Evolutionary conservation across 2,888 invertebrate genomes (phyloP), one percentile per base, ranked within the genome.

Genomic region (Amiota communis): DNA sequence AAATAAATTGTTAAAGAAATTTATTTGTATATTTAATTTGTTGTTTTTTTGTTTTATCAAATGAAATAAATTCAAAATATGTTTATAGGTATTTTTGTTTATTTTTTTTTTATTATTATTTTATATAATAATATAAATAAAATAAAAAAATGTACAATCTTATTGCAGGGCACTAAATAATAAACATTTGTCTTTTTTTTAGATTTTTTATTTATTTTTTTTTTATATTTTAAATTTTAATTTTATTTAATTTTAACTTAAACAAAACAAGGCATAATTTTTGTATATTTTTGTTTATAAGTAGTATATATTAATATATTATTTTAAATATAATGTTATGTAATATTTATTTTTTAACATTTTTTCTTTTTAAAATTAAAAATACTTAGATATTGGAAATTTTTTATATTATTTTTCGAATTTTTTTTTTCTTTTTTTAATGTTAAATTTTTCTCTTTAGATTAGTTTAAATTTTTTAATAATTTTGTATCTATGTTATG

Each of bases 101-200:
- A 20, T 57, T 73, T 67, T 72, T 76, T 74, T 71, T 49, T 70
- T 49, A 51, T 15, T 68, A 13, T 63, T 36, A 63, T 63, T 63
- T 23, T 68, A 68, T 63, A 23, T 71, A 70, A 47, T 68, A 74
- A 63, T 81, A 80, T 81, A 84, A 84, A 86, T 85, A 83, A 78
- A 76, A 64, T 67, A 46, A 83, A 82, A 86, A 85, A 79, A 85
- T 86, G 78, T 87, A 87, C 87, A 85, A 87, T 87, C 85, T 85
- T 85, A 85, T 85, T 85, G 85, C 87, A 80, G 78, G 77, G 77
- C 75, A 76, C 81, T 80, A 77, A 78, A 76, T 72, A 80, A 81
- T 72, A 77, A 79, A 73, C 63, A 71, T 53, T 71, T 36, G 23
- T 71, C 57, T 71, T 71, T 73, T 74, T 76, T 64, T 71, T 59